These are phyloP conservation scores for Alviniconcha strummeri DNA, from an alignment of 2,888 invertebrate species.

Conservation along the genomic window DNA sequence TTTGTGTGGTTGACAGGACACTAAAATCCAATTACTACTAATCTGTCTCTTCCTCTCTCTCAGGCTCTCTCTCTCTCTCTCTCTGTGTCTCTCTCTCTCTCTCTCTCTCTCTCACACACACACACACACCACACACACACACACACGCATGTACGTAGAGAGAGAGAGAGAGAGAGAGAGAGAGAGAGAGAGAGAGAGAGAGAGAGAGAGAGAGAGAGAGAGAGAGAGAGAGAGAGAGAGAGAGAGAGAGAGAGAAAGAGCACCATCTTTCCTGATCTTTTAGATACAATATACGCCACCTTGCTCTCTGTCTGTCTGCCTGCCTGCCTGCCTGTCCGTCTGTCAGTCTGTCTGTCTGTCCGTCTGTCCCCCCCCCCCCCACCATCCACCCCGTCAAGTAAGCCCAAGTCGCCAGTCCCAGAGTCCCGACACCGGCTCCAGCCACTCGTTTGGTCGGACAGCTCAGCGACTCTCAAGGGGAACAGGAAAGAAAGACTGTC, in stretches of 20 bases:
- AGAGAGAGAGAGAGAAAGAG: background rate
- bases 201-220: background rate
- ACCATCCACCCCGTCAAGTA: no score
- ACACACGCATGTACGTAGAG: background rate
- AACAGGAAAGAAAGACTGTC: background rate
- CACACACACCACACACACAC: slow-evolving; percentile 2
- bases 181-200: background rate
- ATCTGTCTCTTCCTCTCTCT: no score
- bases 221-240: background rate
- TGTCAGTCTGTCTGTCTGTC: background rate
- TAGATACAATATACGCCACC: no score
- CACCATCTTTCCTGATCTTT: no score
- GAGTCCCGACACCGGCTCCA: no score
- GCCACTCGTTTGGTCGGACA: no score
- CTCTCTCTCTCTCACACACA: slow-evolving; percentile 7
- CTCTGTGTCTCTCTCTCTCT: background rate
- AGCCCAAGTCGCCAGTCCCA: no score
- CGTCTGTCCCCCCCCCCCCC: background rate
- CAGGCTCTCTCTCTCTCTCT: background rate
- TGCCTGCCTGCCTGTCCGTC: background rate
- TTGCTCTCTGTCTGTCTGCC: no score
- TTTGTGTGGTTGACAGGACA: no score
- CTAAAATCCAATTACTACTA: no score
- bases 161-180: no score
- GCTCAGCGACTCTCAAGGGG: no score